Evolutionary conservation across 2,797 vertebrate species (phyloP), one percentile per base, ranked within the genome.

Genomic region (Ptychadena robeensis): DNA sequence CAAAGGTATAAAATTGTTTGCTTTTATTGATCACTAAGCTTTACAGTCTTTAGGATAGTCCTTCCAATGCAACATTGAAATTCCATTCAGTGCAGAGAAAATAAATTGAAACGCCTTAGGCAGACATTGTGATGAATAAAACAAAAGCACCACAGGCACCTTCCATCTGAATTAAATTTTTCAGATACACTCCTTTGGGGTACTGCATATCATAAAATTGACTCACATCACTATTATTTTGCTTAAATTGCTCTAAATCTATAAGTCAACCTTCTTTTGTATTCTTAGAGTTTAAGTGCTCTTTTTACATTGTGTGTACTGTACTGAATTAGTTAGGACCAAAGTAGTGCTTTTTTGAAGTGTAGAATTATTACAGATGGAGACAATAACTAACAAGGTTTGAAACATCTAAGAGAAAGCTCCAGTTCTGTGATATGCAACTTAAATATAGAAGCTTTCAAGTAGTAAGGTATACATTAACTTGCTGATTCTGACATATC

Each of bases 111-210:
- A 57, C 57, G 68, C 75, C 75, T 78, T 73, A 64, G 82, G 82
- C 81, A 71, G 68, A 14, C 61, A 67, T 72, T 73, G 61, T 79
- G 69, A 79, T 73, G 68, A 83, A 83, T 77, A 83, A 83, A 79
- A 66, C 82, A 73, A 61, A 79, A 66, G 61, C 53, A 64, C 75
- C 63, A 79, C 31, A 83, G 68, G 82, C 75, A 66, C 75, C 61
- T 79, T 83, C 68, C 64, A 73, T 79, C 40, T 79, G 69, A 83
- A 83, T 83, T 73, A 67, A 37, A 83, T 53, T 65, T 83, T 77
- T 65, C 82, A 79, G 9, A 65, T 69, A 66, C 59, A 30, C 72
- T 71, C 28, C 73, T 77, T 78, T 70, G 32, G 59, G 68, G 67
- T 78, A 73, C 61, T 38, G 69, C n/a, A 79, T 73, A 67, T 79